Evolutionary conservation across 1,140 invertebrate genomes (phyloP).

Genomic region (Bacillus rossius): DNA sequence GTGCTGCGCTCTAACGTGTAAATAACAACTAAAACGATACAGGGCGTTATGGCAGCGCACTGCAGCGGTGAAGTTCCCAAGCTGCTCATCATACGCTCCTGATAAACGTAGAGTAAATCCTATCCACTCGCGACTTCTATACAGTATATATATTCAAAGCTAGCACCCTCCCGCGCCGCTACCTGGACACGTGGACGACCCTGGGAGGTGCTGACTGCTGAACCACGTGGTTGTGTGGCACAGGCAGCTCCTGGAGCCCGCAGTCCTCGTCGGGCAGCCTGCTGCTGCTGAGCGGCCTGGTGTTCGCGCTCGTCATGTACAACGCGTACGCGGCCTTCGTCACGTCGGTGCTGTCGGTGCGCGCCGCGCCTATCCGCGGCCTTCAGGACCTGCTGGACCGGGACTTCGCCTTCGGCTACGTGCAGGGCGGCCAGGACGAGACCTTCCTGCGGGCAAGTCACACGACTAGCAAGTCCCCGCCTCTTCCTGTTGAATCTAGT

Average conservation of each 20-base stretch:
- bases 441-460: conserved; percentile 34
- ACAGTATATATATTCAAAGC: no score
- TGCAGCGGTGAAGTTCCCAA: no score
- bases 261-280: conserved; percentile 49
- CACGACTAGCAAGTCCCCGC: background rate
- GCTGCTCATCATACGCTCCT: no score
- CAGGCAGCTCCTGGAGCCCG: conserved; percentile 53
- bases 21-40: no score
- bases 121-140: no score
- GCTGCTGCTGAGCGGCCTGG: conserved; percentile 48
- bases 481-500: background rate
- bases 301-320: conserved; percentile 53
- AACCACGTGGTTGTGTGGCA: conserved; percentile 3
- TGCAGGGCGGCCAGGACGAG: conserved; percentile 38
- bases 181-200: no score
- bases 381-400: conserved; percentile 51
- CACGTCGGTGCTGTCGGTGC: conserved; percentile 56
- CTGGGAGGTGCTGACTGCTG: background rate
- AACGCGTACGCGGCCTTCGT: conserved; percentile 57
- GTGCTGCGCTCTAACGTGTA: no score
- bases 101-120: no score
- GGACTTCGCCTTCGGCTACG: conserved; percentile 54
- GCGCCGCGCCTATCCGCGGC: conserved; percentile 49
- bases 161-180: no score
- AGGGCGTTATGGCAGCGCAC: no score